Evolutionary conservation across 53 echinoderm and acorn worm species (phyloP).

Genomic region (Temnopleurus reevesii): DNA sequence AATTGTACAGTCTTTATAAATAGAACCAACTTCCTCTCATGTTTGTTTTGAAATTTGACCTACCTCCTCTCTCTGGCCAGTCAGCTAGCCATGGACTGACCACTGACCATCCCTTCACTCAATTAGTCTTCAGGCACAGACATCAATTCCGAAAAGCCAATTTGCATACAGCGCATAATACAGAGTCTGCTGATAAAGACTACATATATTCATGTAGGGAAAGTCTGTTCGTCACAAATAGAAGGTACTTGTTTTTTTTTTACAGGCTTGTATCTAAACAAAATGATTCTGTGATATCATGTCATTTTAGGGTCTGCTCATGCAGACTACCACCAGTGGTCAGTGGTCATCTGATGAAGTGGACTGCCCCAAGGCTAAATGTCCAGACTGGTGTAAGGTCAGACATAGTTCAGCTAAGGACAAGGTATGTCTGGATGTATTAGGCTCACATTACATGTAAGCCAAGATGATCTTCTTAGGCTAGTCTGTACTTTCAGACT

Average conservation of each 20-base stretch:
- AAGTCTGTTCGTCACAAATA: too few species aligned
- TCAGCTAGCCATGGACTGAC: too few species aligned
- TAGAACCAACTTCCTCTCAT: background rate
- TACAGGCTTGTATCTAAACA: too few species aligned
- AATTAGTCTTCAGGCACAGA: background rate
- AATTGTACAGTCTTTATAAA: background rate
- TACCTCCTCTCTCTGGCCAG: background rate
- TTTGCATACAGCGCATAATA: too few species aligned
- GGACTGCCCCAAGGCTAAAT: conserved; percentile 18
- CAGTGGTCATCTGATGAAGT: conserved; percentile 10
- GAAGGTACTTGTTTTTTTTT: too few species aligned
- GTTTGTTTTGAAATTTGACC: conserved; percentile 39
- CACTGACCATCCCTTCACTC: background rate
- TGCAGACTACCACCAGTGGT: background rate
- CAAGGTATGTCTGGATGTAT: conserved; percentile 5
- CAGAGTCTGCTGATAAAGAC: too few species aligned
- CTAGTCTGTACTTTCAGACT: conserved; percentile 20
- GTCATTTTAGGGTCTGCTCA: too few species aligned
- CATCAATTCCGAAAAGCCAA: background rate
- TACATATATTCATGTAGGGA: too few species aligned
- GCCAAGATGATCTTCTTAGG: background rate
- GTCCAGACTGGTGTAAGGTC: conserved; percentile 37
- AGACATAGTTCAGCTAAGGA: conserved; percentile 31
- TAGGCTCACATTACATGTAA: too few species aligned
- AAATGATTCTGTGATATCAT: too few species aligned